Conservation (phyloP, 2,888 invertebrate genomes). For the Cotesia congregata region DNA sequence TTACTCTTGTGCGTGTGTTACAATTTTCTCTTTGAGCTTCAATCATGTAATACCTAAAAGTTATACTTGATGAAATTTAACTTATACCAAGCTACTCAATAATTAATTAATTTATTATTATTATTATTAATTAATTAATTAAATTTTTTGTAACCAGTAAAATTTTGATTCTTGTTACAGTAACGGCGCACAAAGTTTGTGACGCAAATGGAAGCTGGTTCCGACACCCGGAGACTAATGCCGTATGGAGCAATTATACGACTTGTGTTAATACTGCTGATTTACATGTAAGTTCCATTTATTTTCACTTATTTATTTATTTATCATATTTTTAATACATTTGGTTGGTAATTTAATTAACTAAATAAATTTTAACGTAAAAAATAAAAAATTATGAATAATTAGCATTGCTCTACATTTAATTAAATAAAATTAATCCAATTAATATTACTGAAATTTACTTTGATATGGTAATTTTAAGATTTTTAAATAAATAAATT, state of each 20-base stretch:
- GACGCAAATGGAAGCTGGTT: conserved; percentile 87
- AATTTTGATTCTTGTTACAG: conserved; percentile 70
- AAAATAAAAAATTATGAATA: too few species aligned
- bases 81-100: neutral
- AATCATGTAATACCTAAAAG: neutral
- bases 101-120: neutral
- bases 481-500: too few species aligned
- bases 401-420: too few species aligned
- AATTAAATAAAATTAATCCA: too few species aligned
- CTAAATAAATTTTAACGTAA: too few species aligned
- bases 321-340: too few species aligned
- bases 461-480: too few species aligned
- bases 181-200: conserved; percentile 86
- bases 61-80: neutral
- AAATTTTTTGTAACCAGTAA: too few species aligned
- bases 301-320: too few species aligned
- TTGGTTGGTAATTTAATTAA: too few species aligned
- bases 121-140: neutral
- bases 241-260: conserved; percentile 92
- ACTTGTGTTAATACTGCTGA: conserved; percentile 84
- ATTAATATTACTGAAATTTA: too few species aligned
- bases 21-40: conserved; percentile 6
- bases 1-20: neutral
- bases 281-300: conserved; percentile 73
- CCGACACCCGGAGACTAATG: conserved; percentile 81